These are phyloP conservation scores for Trichoplusia ni DNA, from an alignment of 1,140 invertebrate genomes.

Conservation along the genomic window DNA sequence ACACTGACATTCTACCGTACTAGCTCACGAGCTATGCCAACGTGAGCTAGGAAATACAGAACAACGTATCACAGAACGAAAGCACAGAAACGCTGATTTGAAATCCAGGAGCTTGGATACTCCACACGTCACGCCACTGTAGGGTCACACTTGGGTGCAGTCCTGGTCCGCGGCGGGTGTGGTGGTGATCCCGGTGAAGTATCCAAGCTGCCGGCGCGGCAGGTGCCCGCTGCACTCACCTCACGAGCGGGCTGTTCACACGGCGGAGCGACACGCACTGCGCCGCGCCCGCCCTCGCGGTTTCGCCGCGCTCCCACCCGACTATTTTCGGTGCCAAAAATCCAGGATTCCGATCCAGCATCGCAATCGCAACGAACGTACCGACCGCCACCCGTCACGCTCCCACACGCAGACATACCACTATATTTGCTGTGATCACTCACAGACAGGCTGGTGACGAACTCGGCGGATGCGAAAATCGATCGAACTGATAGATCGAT, in stretches of 20 bases:
- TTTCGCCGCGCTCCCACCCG: conserved; percentile 66
- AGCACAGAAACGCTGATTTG: conserved; percentile 38
- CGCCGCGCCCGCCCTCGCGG: conserved; percentile 62
- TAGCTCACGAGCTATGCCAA: conserved; percentile 5
- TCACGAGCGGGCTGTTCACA: conserved; percentile 75
- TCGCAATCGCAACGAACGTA: conserved; percentile 51
- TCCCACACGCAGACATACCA: conserved; percentile 51
- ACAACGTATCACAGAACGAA: conserved; percentile 28
- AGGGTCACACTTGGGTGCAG: conserved; percentile 35
- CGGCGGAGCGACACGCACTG: conserved; percentile 80
- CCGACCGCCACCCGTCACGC: conserved; percentile 49
- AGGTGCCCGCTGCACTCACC: conserved; percentile 64
- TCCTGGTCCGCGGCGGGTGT: conserved; percentile 3
- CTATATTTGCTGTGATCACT: conserved; percentile 34
- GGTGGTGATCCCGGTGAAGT: conserved; percentile 31
- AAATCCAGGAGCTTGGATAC: conserved; percentile 64
- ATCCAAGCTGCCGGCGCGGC: conserved; percentile 37
- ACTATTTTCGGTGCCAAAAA: conserved; percentile 81
- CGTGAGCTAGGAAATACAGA: conserved; percentile 15
- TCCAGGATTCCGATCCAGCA: conserved; percentile 71
- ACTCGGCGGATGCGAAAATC: conserved; percentile 28
- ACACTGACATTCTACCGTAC: conserved; percentile 16
- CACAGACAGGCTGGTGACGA: conserved; percentile 6
- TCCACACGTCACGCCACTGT: conserved; percentile 52
- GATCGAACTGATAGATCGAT: conserved; percentile 40